A percentile compares a stretch with the other conserved stretches of the same genome.
Conservation (phyloP, 2,797 vertebrate genomes). For the Craterocephalus amniculus region DNA sequence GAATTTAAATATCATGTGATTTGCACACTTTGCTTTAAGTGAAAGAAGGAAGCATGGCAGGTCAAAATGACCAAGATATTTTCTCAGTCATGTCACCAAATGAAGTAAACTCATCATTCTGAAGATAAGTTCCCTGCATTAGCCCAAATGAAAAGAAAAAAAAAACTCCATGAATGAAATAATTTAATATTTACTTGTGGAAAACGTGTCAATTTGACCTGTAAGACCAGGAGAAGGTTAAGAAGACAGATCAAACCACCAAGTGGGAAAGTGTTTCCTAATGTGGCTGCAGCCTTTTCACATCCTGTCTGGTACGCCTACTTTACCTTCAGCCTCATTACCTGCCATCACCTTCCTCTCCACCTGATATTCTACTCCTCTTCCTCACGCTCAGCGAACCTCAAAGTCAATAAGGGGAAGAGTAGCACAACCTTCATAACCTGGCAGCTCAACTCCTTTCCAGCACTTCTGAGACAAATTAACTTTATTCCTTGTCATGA, state of each 20-base stretch:
- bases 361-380: constrained; percentile 7
- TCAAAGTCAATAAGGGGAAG: constrained; percentile 1
- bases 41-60: background rate
- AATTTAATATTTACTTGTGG: background rate
- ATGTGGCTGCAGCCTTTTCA: constrained; percentile 7
- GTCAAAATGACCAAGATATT: constrained; percentile 38
- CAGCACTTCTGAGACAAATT: constrained; percentile 13
- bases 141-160: background rate
- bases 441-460: constrained; percentile 13
- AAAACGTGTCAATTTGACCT: constrained; percentile 42
- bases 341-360: constrained; percentile 12
- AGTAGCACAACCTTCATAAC: constrained; percentile 1
- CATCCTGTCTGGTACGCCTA: constrained; percentile 1
- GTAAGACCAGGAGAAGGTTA: constrained; percentile 9
- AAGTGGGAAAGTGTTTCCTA: constrained; percentile 2
- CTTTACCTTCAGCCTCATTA: constrained; percentile 28
- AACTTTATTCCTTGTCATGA: background rate
- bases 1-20: background rate
- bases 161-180: constrained; percentile 13
- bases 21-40: background rate
- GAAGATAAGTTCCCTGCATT: constrained; percentile 3
- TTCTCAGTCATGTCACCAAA: constrained; percentile 6
- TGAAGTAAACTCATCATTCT: constrained; percentile 6
- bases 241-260: constrained; percentile 8
- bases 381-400: constrained; percentile 6